Evolutionary conservation across 2,888 invertebrate genomes (phyloP), one percentile per base, ranked within the genome.

Genomic region (Metacarcinus magister): DNA sequence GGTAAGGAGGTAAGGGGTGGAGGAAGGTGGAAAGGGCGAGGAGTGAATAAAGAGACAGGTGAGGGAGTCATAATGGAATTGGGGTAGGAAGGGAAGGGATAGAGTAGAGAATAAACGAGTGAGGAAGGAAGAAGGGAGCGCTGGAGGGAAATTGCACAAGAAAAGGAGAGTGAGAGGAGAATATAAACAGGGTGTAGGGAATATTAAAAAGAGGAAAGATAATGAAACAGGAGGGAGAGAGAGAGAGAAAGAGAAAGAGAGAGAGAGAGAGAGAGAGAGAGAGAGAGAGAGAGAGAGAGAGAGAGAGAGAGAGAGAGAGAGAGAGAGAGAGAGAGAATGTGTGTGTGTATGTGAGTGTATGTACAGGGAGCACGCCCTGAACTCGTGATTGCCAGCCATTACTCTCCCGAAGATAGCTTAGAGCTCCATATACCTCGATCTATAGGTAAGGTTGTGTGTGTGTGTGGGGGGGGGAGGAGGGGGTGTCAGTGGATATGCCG

Each of bases 221-320:
- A 87, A 87, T 87, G 87, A n/a, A 87, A 19, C 32, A 87, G 28
- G 87, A 87, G 39, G 19, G 87, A 39, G 87, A 87, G 39, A 87
- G 87, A 87, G 87, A 87, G 39, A 87, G 87, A 87, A 13, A 39
- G 39, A 87, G 87, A 87, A 39, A 87, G 16, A 87, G 39, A 87
- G 87, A 87, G 87, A 87, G 87, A 87, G 87, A 87, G 39, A 87
- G 87, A 87, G 39, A 87, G 87, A 87, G 87, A 87, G 87, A 87
- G 87, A 87, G 87, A 87, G 87, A 39, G 87, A 87, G 87, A 39
- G 87, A 32, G 87, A 39, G 87, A 39, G 87, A 87, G 87, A 87
- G 87, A 87, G 87, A 87, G 87, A 87, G 87, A 87, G 87, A 82
- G 75, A 82, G 75, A 82, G 75, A 82, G 75, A 82, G 75, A 75